Conservation (phyloP, 2,797 vertebrate genomes). For the Cercopithecus diana region DNA sequence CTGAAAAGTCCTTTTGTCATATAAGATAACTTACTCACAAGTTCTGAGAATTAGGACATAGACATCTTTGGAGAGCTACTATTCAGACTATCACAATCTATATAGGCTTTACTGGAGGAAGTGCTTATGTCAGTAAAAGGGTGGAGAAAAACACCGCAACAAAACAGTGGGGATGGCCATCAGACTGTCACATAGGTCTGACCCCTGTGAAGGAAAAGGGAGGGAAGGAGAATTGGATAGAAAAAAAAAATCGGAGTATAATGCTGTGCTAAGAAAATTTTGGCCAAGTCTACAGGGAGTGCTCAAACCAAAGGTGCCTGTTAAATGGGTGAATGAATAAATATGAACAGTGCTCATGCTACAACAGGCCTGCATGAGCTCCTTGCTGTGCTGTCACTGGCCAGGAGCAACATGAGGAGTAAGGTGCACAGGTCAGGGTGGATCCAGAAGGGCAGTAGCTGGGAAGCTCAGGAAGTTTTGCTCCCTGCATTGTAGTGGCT, state of each 20-base stretch:
- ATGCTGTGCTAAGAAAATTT: neutral
- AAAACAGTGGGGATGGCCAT: neutral
- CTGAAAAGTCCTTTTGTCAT: neutral
- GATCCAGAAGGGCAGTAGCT: too few relatives aligned
- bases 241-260: neutral
- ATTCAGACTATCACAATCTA: neutral
- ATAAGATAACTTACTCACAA: neutral
- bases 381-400: neutral
- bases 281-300: neutral
- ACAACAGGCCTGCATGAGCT: neutral
- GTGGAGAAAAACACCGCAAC: fast-evolving
- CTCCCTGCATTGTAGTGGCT: neutral
- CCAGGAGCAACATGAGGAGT: neutral
- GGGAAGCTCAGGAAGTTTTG: fast-evolving
- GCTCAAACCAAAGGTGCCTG: neutral
- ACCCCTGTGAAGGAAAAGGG: neutral
- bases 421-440: neutral
- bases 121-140: neutral
- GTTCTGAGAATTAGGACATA: neutral
- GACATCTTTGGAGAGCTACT: neutral
- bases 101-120: neutral
- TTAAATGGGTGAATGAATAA: neutral
- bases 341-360: fast-evolving
- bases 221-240: neutral
- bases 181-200: neutral